Conservation (phyloP, 2,797 vertebrate species). For the Parotocinclus haroldoi region DNA sequence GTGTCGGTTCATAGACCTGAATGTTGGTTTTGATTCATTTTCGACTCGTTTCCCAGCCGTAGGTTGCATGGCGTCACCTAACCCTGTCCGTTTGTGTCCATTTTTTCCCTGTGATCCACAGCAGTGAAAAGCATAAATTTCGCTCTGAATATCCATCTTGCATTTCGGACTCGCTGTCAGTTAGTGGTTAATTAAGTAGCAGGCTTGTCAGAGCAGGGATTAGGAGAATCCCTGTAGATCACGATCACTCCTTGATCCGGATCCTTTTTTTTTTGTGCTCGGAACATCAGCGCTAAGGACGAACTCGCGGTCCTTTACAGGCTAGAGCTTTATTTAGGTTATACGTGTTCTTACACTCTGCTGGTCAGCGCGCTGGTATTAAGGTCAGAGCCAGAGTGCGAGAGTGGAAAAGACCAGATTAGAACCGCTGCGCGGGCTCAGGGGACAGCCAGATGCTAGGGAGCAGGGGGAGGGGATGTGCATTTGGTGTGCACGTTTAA, state of each 20-base stretch:
- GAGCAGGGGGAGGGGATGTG: constrained; percentile 12
- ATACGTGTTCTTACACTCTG: constrained; percentile 37
- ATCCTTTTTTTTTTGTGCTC: neutral
- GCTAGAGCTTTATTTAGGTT: neutral
- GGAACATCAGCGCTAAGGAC: constrained; percentile 9
- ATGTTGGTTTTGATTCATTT: too few species aligned
- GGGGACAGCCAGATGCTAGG: constrained; percentile 49
- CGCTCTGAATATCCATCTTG: neutral
- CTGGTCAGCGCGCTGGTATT: constrained; percentile 57
- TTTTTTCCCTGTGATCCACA: too few species aligned
- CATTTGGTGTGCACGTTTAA: constrained; percentile 7
- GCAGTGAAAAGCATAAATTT: too few species aligned
- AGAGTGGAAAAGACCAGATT: constrained; percentile 31
- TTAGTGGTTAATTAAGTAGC: constrained; percentile 32
- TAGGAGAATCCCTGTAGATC: constrained; percentile 17
- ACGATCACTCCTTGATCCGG: constrained; percentile 17
- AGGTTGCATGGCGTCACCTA: too few species aligned
- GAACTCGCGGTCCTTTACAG: neutral
- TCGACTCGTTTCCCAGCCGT: too few species aligned
- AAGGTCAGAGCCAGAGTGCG: constrained; percentile 54
- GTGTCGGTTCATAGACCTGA: too few species aligned
- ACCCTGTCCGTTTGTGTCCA: too few species aligned
- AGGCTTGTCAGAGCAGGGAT: constrained; percentile 21
- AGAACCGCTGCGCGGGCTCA: constrained; percentile 32
- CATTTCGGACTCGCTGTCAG: neutral